These are phyloP conservation scores for Pachypeltis micranthus DNA, from an alignment of 1,140 invertebrate species.

Conservation along the genomic window DNA sequence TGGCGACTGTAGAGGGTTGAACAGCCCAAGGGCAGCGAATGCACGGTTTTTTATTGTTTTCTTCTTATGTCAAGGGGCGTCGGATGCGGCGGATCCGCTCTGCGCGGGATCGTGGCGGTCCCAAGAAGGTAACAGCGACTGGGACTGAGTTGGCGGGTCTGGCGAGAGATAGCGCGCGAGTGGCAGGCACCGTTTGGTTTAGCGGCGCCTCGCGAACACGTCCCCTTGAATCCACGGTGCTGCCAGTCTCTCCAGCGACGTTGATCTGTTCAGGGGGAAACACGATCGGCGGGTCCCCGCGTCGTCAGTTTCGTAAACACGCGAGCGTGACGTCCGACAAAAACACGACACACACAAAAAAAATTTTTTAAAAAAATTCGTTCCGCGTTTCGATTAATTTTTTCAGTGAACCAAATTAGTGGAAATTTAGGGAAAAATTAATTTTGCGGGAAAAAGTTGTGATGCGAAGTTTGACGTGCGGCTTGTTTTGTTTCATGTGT, in stretches of 20 bases:
- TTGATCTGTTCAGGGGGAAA: background rate
- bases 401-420: background rate
- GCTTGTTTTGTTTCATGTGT: slow-evolving; percentile 3
- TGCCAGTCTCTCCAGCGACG: background rate
- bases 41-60: no score
- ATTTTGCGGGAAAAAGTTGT: no score
- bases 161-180: no score
- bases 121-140: no score
- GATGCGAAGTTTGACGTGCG: background rate
- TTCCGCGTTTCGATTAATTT: background rate
- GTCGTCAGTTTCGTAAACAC: background rate
- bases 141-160: no score
- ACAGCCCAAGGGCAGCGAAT: no score
- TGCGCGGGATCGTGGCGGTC: no score
- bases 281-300: background rate
- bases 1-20: no score
- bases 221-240: background rate
- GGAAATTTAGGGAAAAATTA: no score
- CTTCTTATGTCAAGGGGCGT: no score
- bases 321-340: background rate
- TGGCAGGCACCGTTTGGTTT: no score
- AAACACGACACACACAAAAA: background rate
- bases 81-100: no score
- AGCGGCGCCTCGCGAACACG: background rate
- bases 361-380: background rate